Base-by-base conservation (phyloP, 2,888 invertebrate species). In the Rhaphigaster nebulosa region DNA sequence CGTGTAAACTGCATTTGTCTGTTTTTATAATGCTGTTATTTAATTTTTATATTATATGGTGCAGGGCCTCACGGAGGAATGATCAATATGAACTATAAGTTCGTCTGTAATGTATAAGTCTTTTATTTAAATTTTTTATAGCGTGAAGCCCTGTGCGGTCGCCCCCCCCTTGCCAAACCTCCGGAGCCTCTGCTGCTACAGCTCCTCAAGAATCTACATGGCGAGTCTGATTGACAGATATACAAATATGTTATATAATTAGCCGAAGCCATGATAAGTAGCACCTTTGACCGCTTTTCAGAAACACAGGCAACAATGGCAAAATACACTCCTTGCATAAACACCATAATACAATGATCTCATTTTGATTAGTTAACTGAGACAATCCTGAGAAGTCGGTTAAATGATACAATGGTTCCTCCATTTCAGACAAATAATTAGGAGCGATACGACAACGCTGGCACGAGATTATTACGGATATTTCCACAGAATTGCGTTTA, bases 341-440 rank as follows among this genome's bases (percentile, higher is more conserved):
- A 65, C 65, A 29, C 13, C 1, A 5, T 15, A 29, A 76, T 38
- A 38, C 70, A 20, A 76, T 20, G 70, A 20, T 76, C 70, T 76
- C 70, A 38, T 76, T 56, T 76, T 76, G 38, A 76, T 76, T 76
- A 15, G 70, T 76, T 38, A 34, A 76, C 70, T 76, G 38, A 76
- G 70, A 76, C 34, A 76, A 76, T 76, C 26, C 70, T 76, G 70
- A 76, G 70, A 76, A 76, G 34, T 76, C 23, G 18, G 70, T 38
- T 76, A 38, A 76, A 76, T 38, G 70, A 20, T 38, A 29, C 70
- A 76, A 76, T 76, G 34, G 70, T 20, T 38, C 34, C 70, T 76
- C 70, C 8, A 38, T 34, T 76, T 23, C 70, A 38, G 15, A 20
- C 8, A 76, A 76, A 76, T 38, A 34, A 76, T 76, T 76, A 76